phyloP scores from a whole-genome alignment of 2,113 vertebrate species.

The Beaufortia kweichowensis region DNA sequence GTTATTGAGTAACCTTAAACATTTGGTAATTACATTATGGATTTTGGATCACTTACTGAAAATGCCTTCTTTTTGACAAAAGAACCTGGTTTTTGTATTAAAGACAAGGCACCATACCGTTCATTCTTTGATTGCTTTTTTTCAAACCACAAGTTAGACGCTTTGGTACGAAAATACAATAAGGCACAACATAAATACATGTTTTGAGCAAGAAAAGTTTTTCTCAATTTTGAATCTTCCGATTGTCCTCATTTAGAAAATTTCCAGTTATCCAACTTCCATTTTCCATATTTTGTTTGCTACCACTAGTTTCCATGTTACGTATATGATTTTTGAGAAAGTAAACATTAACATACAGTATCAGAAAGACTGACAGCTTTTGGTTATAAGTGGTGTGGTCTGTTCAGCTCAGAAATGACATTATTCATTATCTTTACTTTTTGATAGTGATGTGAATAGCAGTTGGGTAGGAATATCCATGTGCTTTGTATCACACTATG shows the following conservation, averaged over 20 bases:
- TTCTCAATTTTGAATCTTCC: conserved; percentile 55
- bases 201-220: conserved; percentile 62
- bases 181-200: conserved; percentile 53
- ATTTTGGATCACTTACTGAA: no score
- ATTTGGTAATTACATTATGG: no score
- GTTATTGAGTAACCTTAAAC: not conserved
- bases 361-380: conserved; percentile 18
- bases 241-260: conserved; percentile 35
- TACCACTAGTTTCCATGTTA: not conserved
- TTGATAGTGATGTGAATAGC: conserved; percentile 35
- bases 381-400: not conserved
- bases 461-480: conserved; percentile 29
- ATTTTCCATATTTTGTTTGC: conserved; percentile 50
- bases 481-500: conserved; percentile 42
- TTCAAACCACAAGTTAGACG: not conserved
- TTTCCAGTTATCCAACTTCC: conserved; percentile 63
- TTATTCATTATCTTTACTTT: conserved; percentile 4
- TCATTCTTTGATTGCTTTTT: not conserved
- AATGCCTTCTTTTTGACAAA: no score
- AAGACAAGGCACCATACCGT: not conserved
- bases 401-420: not conserved
- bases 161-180: conserved; percentile 62
- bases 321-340: not conserved
- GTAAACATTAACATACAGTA: conserved; percentile 13
- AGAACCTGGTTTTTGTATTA: no score